Evolutionary conservation across 2,888 invertebrate species (phyloP).

Genomic region (Ptychoptera contaminata): DNA sequence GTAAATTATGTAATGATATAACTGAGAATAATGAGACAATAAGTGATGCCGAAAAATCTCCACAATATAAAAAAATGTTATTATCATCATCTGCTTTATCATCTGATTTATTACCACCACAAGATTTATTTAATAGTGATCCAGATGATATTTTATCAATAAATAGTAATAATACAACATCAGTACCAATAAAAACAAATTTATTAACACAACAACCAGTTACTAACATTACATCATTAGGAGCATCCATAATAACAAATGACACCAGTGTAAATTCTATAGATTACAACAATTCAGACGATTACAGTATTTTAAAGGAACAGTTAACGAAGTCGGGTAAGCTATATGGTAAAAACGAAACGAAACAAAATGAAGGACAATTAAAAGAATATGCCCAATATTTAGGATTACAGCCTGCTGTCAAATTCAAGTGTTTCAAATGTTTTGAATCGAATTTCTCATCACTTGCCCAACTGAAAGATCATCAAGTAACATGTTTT

Average conservation of each 20-base stretch:
- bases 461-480: slow-evolving; percentile 47
- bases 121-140: background rate
- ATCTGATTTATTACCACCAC: background rate
- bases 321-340: too few relatives aligned
- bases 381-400: slow-evolving; percentile 49
- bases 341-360: too few relatives aligned
- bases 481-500: slow-evolving; percentile 49
- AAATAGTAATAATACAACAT: too few relatives aligned
- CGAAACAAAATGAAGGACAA: background rate
- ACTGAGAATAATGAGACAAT: too few relatives aligned
- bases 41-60: background rate
- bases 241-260: too few relatives aligned
- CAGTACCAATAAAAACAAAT: too few relatives aligned
- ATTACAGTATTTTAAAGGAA: too few relatives aligned
- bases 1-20: too few relatives aligned
- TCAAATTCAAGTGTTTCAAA: slow-evolving; percentile 57
- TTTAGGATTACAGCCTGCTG: slow-evolving; percentile 51
- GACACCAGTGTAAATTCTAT: too few relatives aligned
- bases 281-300: too few relatives aligned
- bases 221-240: too few relatives aligned
- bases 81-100: background rate
- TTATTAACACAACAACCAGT: too few relatives aligned
- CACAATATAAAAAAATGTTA: background rate
- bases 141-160: background rate
- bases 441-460: slow-evolving; percentile 53